Percentiles rank a stretch among this genome's conserved stretches.
These are phyloP conservation scores for Elaeidobius kamerunicus DNA, from an alignment of 2,888 invertebrate genomes.

Conservation along the genomic window DNA sequence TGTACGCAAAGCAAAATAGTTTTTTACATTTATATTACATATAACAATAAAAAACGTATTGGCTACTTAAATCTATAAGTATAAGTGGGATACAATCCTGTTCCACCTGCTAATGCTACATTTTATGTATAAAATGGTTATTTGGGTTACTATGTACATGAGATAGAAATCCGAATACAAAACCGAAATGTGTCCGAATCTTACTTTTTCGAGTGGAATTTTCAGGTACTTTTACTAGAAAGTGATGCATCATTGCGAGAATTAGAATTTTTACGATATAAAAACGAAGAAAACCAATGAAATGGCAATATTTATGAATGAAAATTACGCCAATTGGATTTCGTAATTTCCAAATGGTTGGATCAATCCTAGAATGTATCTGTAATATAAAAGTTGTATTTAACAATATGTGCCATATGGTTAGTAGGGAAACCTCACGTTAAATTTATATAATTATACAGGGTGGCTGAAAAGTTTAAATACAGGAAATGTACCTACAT, in stretches of 20 bases:
- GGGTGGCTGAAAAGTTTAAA: too few species aligned
- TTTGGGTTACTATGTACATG: constrained; percentile 9
- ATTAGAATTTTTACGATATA: constrained; percentile 2
- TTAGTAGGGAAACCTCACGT: too few species aligned
- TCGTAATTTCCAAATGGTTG: too few species aligned
- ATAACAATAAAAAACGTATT: constrained; percentile 14
- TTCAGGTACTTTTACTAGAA: constrained; percentile 24
- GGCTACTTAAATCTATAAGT: constrained; percentile 17
- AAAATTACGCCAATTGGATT: neutral
- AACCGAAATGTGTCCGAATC: constrained; percentile 13
- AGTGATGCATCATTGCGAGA: constrained; percentile 7
- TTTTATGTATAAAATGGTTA: constrained; percentile 17
- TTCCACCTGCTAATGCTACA: constrained; percentile 12
- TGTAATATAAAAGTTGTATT: too few species aligned
- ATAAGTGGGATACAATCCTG: constrained; percentile 19
- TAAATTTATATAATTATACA: too few species aligned
- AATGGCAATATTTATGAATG: too few species aligned
- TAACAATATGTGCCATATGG: too few species aligned
- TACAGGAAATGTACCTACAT: too few species aligned
- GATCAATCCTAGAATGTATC: too few species aligned
- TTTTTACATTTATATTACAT: constrained; percentile 5
- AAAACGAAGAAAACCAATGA: too few species aligned
- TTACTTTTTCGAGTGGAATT: constrained; percentile 19
- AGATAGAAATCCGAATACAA: constrained; percentile 14
- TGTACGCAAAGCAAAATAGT: constrained; percentile 10